Evolutionary conservation across 2,888 invertebrate species (phyloP).

Genomic region (Leptopilina drosophilae): DNA sequence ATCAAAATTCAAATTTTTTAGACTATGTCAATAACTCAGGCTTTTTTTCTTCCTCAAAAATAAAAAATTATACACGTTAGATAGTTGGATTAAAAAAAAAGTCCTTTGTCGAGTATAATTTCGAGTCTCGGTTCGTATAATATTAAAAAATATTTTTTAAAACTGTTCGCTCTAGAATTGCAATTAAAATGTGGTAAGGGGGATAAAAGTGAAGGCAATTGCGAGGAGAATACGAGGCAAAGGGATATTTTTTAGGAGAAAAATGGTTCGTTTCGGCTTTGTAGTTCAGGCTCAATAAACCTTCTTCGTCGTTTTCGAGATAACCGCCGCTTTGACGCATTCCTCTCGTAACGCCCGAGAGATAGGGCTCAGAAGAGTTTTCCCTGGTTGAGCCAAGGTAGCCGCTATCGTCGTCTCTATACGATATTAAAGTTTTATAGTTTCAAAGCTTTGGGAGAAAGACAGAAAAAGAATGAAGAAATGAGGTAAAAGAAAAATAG

Average conservation of each 20-base stretch:
- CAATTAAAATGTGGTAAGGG: constrained; percentile 11
- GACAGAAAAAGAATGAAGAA: constrained; percentile 36
- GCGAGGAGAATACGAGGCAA: constrained; percentile 10
- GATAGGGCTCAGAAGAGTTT: constrained; percentile 25
- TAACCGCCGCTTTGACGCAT: constrained; percentile 56
- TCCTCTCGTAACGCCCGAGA: constrained; percentile 46
- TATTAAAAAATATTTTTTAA: background rate
- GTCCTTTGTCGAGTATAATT: background rate
- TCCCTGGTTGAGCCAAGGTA: constrained; percentile 37
- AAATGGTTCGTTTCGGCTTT: constrained; percentile 33
- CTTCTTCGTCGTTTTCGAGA: constrained; percentile 49
- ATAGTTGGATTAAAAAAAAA: too few relatives aligned
- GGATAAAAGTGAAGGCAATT: constrained; percentile 10
- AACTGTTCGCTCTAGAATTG: background rate
- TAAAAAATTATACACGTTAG: too few relatives aligned
- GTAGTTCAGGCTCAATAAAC: constrained; percentile 23
- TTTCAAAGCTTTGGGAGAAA: constrained; percentile 56
- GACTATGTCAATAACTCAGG: too few relatives aligned
- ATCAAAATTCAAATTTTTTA: too few relatives aligned
- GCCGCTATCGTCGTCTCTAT: constrained; percentile 33
- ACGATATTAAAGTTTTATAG: constrained; percentile 67
- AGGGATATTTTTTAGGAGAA: constrained; percentile 22
- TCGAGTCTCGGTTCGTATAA: background rate
- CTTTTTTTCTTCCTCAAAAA: too few relatives aligned
- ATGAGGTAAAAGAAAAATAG: constrained; percentile 34